Evolutionary conservation across 2,113 vertebrate genomes (phyloP), one percentile per base, ranked within the genome.

Genomic region (Pelmatolapia mariae): DNA sequence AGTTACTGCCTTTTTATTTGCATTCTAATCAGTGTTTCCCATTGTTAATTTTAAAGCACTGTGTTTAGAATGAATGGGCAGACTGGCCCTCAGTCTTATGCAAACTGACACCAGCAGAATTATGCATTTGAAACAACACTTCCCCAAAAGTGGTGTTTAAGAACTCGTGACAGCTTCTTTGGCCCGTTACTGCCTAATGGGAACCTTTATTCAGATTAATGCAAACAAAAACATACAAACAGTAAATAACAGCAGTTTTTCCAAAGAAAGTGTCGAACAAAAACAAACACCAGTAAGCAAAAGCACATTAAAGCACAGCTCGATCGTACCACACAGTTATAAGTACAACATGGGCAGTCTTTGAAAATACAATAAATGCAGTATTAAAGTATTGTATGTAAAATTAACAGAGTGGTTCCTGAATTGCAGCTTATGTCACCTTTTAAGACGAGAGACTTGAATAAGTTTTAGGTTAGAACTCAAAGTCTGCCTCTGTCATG

Each of bases 401-500:
- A 53, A 45, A 10, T 12, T 36, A 81, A 80, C 73, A 79, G 43
- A 73, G 31, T 16, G 52, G 53, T 85, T 88, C 86, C 53, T 52
- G 56, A 29, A 71, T 24, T 79, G 81, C 57, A 68, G 66, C 7
- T 22, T 40, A 12, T 10, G 15, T 63, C 10, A 11, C 15, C 12
- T 63, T 5, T 11, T 59, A 31, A 71, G n/a, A 54, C 4, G 7
- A 22, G 10, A 38, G 10, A 50, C 71, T 43, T 56, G 5, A 8
- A 56, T 7, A 80, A 26, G 76, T 54, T 26, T 4, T 18, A 56
- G 40, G 82, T 96, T 71, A 96, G 94, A 98, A 98, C 88, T 88
- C 80, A 93, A 97, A 97, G 94, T 96, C 95, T 2, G 19, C 87
- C 43, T 96, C 96, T 0, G 95, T 97, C 95, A 93, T 94, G 83